Conservation (phyloP, 2,113 vertebrate genomes). For the Phaethornis superciliosus region DNA sequence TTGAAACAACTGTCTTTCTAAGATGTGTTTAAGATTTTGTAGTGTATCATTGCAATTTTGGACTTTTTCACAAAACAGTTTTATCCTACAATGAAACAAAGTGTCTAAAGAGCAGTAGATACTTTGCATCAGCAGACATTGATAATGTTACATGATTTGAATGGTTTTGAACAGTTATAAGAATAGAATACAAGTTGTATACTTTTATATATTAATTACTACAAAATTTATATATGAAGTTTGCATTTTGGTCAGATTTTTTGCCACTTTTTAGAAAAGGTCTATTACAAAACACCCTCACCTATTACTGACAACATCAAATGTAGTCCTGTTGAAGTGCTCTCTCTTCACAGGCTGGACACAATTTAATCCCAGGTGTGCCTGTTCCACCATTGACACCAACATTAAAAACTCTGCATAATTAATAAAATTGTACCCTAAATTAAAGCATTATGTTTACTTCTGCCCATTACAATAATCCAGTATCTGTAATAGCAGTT, state of each 20-base stretch:
- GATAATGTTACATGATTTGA: neutral
- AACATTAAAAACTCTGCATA: neutral
- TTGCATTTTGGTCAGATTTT: neutral
- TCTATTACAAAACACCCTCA: neutral
- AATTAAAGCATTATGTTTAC: neutral
- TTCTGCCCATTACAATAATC: neutral
- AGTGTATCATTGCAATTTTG: neutral
- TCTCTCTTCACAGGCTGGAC: neutral
- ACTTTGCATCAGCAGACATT: neutral
- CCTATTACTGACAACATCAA: neutral
- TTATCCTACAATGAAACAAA: neutral
- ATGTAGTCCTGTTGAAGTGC: neutral
- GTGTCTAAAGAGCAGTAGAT: neutral
- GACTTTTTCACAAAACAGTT: neutral
- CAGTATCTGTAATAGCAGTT: neutral
- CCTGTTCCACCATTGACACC: neutral
- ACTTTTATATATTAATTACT: neutral
- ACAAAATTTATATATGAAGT: neutral
- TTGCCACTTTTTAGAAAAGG: neutral
- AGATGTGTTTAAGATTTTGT: neutral
- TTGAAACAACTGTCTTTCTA: neutral
- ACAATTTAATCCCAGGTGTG: neutral
- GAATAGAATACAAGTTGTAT: neutral
- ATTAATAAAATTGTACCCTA: neutral
- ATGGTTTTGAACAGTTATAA: neutral